A percentile compares a stretch with the other conserved stretches of the same genome.
Conservation (phyloP, 2,888 invertebrate genomes). For the Hypselothyrea guttata region DNA sequence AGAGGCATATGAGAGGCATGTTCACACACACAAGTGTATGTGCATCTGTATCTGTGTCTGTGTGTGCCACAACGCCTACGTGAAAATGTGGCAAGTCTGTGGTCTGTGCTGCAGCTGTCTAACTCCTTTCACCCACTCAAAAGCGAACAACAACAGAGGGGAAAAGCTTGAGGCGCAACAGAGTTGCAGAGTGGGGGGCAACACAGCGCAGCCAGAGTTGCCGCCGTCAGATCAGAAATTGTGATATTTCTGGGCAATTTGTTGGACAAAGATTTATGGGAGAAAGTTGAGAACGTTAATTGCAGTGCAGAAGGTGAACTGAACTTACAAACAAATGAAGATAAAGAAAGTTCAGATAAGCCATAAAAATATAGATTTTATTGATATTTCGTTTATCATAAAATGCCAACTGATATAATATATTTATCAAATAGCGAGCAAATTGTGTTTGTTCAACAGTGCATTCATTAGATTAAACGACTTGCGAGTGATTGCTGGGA, state of each 20-base stretch:
- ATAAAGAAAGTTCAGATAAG: conserved; percentile 9
- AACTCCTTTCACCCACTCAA: conserved; percentile 75
- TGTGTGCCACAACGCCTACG: conserved; percentile 32
- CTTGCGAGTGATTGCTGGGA: conserved; percentile 25
- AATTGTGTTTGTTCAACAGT: no score
- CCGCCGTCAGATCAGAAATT: conserved; percentile 43
- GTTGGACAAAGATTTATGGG: conserved; percentile 64
- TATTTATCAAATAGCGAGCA: no score
- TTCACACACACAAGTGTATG: no score
- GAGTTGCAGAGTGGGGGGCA: no score
- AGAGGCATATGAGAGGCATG: no score
- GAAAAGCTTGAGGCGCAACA: conserved; percentile 3
- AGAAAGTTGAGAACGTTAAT: conserved; percentile 40
- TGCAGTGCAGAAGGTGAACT: conserved; percentile 1
- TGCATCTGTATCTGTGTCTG: background rate
- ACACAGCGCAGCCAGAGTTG: conserved; percentile 1
- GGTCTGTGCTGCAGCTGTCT: conserved; percentile 49
- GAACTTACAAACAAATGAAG: no score
- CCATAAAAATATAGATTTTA: background rate
- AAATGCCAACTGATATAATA: no score
- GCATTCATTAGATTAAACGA: conserved; percentile 17
- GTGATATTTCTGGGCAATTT: conserved; percentile 52
- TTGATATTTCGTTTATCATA: no score
- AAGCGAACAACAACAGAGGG: background rate
- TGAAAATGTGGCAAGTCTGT: background rate